These are phyloP conservation scores for Meriones psammophilus DNA, from an alignment of 2,797 vertebrate species.

Conservation along the genomic window DNA sequence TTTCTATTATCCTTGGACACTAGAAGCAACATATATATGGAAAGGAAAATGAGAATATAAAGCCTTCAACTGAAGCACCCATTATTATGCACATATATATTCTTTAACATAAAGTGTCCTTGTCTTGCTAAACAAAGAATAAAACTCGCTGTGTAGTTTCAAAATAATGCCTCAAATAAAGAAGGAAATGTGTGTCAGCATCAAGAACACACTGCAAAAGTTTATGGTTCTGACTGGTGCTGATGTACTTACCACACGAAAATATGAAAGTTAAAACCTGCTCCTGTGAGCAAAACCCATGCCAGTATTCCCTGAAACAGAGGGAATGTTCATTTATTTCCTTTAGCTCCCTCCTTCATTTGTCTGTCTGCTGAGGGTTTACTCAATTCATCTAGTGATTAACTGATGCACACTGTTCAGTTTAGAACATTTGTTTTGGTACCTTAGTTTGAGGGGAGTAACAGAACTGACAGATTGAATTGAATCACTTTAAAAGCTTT, in stretches of 20 bases:
- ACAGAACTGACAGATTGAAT: constrained; percentile 35
- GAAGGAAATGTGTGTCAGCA: constrained; percentile 49
- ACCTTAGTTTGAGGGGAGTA: constrained; percentile 8
- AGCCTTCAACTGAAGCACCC: constrained; percentile 42
- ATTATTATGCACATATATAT: constrained; percentile 48
- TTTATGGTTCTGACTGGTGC: constrained; percentile 63
- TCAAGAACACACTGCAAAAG: constrained; percentile 68
- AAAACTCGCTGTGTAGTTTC: constrained; percentile 41
- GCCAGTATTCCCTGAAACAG: constrained; percentile 48
- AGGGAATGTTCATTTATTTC: constrained; percentile 40
- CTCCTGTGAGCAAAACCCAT: constrained; percentile 21
- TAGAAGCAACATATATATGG: constrained; percentile 22
- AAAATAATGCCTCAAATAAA: constrained; percentile 68
- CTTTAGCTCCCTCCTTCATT: constrained; percentile 8
- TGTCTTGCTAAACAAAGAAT: constrained; percentile 71
- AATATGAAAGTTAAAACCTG: constrained; percentile 64
- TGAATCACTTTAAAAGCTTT: constrained; percentile 63
- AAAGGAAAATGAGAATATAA: constrained; percentile 66
- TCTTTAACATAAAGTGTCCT: constrained; percentile 51
- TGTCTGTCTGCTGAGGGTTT: constrained; percentile 65
- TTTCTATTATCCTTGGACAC: constrained; percentile 28
- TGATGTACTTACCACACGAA: constrained; percentile 58
- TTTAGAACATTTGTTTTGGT: constrained; percentile 50
- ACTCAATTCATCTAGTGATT: constrained; percentile 58
- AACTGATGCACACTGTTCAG: constrained; percentile 55